Evolutionary conservation across 2,797 vertebrate species (phyloP).

Genomic region (Gymnopithys bicolor): DNA sequence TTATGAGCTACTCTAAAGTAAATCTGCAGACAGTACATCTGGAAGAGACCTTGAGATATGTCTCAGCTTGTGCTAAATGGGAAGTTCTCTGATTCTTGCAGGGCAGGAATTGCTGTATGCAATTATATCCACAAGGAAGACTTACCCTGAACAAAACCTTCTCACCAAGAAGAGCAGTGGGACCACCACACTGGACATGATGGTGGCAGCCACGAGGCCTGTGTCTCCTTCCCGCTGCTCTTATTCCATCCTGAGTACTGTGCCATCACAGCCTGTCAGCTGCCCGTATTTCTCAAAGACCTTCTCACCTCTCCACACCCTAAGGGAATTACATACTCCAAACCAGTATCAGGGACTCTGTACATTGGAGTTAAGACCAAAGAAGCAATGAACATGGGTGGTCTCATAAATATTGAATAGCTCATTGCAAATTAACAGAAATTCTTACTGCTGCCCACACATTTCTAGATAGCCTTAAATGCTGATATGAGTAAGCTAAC

Average conservation of each 20-base stretch:
- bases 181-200: accelerated
- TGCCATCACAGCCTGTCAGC: neutral
- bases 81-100: neutral
- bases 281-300: neutral
- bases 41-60: neutral
- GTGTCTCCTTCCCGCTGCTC: neutral
- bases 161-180: neutral
- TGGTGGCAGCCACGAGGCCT: neutral
- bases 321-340: neutral
- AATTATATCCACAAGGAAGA: neutral
- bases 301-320: neutral
- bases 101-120: neutral
- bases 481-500: neutral
- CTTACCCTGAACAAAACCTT: neutral
- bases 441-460: neutral
- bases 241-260: neutral
- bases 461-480: neutral
- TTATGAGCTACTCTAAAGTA: neutral
- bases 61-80: neutral
- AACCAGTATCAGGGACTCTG: neutral
- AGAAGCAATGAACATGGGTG: neutral
- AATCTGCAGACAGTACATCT: neutral
- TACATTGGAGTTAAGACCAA: neutral
- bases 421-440: neutral
- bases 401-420: neutral